Conservation (phyloP, 2,113 vertebrate species). For the Platysteira castanea region DNA sequence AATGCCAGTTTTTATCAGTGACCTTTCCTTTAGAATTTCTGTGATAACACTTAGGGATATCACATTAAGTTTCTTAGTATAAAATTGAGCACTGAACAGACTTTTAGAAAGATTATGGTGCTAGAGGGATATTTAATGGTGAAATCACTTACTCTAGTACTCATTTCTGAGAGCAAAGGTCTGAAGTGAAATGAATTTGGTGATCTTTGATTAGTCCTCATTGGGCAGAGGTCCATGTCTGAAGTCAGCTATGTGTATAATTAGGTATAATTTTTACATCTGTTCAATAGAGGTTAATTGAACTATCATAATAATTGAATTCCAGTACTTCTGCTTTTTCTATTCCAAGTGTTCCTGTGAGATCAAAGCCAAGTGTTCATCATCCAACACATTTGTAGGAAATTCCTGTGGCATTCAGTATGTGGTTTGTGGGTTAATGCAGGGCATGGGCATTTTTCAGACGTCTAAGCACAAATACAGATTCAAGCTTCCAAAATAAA, state of each 20-base stretch:
- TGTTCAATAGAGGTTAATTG: slow-evolving; percentile 58
- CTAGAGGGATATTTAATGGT: slow-evolving; percentile 59
- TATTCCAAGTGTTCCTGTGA: slow-evolving; percentile 22
- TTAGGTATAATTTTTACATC: slow-evolving; percentile 55
- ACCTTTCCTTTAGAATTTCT: slow-evolving; percentile 51
- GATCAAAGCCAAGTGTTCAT: slow-evolving; percentile 25
- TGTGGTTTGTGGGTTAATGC: not conserved
- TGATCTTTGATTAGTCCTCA: slow-evolving; percentile 33
- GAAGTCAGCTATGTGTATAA: slow-evolving; percentile 51
- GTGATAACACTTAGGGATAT: slow-evolving; percentile 29
- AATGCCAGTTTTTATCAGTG: slow-evolving; percentile 15
- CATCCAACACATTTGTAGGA: not conserved
- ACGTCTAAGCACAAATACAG: not conserved
- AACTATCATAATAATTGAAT: slow-evolving; percentile 60
- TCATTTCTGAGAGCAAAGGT: slow-evolving; percentile 64
- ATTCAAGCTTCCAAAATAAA: not conserved
- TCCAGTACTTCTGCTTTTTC: slow-evolving; percentile 31
- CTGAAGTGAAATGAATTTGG: slow-evolving; percentile 54
- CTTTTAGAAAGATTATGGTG: slow-evolving; percentile 35
- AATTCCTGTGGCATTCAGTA: not conserved
- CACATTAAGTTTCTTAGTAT: slow-evolving; percentile 25
- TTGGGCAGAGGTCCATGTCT: slow-evolving; percentile 48
- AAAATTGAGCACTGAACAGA: slow-evolving; percentile 19
- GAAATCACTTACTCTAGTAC: slow-evolving; percentile 56
- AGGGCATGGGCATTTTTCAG: slow-evolving; percentile 13